Conservation (phyloP, 2,888 invertebrate species). For the Amblyjoppa fuscipennis region DNA sequence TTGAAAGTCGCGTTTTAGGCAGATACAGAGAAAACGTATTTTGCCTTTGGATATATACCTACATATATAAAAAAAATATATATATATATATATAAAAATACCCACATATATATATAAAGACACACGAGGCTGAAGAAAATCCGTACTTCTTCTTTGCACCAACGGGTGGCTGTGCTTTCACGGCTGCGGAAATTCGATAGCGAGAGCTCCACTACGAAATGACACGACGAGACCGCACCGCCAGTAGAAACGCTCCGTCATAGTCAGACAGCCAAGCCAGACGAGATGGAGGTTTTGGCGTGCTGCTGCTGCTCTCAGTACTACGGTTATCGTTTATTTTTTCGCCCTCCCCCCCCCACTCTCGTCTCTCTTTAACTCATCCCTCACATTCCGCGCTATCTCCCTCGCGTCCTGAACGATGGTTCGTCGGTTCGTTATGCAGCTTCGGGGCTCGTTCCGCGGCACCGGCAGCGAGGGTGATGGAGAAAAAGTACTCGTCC, state of each 20-base stretch:
- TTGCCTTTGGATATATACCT: not conserved
- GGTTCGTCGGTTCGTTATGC: slow-evolving; percentile 70
- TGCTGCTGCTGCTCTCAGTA: slow-evolving; percentile 44
- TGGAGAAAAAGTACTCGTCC: slow-evolving; percentile 50
- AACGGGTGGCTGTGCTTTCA: slow-evolving; percentile 23
- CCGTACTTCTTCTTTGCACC: slow-evolving; percentile 27
- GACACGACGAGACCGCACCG: slow-evolving; percentile 28
- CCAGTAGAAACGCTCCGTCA: slow-evolving; percentile 61
- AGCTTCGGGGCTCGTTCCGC: slow-evolving; percentile 59
- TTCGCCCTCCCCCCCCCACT: not conserved
- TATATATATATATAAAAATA: not conserved
- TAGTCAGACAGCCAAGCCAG: slow-evolving; percentile 61
- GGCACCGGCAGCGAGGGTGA: slow-evolving; percentile 41
- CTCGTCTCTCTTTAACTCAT: slow-evolving; percentile 56
- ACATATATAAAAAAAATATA: not conserved
- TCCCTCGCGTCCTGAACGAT: slow-evolving; percentile 50
- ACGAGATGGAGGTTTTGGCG: slow-evolving; percentile 74
- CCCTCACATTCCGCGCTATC: slow-evolving; percentile 33
- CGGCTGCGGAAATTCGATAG: slow-evolving; percentile 45
- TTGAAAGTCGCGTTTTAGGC: not conserved
- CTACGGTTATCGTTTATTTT: slow-evolving; percentile 39
- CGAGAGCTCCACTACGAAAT: slow-evolving; percentile 34
- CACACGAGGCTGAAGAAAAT: slow-evolving; percentile 19
- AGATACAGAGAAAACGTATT: not conserved
- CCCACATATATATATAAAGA: not conserved